Evolutionary conservation across 1,140 invertebrate species (phyloP), one percentile per base, ranked within the genome.

Genomic region (Drosophila pseudoananassae): DNA sequence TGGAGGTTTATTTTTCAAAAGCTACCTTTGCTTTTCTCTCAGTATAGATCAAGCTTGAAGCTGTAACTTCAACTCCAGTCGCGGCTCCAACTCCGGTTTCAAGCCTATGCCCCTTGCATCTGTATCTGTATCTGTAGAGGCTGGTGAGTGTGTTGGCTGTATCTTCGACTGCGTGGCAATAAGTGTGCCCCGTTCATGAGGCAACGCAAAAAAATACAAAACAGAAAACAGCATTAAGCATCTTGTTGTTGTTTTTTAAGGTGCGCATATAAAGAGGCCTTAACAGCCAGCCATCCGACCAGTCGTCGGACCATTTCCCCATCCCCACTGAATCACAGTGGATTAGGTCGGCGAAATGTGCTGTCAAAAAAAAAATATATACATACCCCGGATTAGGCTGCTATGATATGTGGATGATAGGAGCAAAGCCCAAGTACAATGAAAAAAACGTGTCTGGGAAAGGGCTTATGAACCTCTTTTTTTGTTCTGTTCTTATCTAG

Each of bases 241-340:
- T 85, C 81, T 85, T 77, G 66, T 85, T 85, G 81, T 73, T 70
- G 56, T 82, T 75, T 81, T 81, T 87, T 65, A 76, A 85, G 82
- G 82, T 87, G 82, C 78, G 78, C 82, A 78, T 74, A 85, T 66
- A 87, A 85, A 81, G 81, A 85, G 81, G 78, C 82, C 81, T 87
- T 78, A 79, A 79, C 82, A 61, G 68, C 58, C 82, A 61, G 68
- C 71, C 69, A 73, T 60, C 70, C 56, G 33, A 73, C 46, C 50
- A 72, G 51, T 72, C 51, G 40, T 54, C 55, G 49, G 65, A 23
- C 43, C 53, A 53, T 45, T 54, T 36, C 55, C 61, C 57, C 66
- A 71, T 71, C 47, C 47, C 23, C 51, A 46, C 20, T 72, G 50
- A 64, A 63, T 73, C 52, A 74, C 71, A 74, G 71, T 74, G 71